These are phyloP conservation scores for Polyodon spathula DNA, from an alignment of 2,113 vertebrate species.

Conservation along the genomic window DNA sequence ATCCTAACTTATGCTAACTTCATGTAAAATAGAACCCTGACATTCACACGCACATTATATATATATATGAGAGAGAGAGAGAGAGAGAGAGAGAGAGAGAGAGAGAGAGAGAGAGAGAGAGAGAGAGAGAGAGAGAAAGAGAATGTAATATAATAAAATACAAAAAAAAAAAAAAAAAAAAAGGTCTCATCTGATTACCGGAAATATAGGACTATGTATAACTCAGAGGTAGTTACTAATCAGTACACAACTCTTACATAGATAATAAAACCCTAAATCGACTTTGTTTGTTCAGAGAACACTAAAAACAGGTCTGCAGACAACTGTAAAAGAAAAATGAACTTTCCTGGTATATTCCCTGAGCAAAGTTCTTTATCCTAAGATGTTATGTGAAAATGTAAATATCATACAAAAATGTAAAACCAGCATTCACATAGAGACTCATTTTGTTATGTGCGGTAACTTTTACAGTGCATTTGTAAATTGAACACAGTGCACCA, in stretches of 20 bases:
- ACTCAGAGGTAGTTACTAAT: slow-evolving; percentile 96
- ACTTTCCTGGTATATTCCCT: slow-evolving; percentile 90
- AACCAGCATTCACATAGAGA: slow-evolving; percentile 18
- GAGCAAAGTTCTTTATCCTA: slow-evolving; percentile 98
- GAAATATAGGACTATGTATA: slow-evolving; percentile 60
- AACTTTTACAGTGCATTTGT: slow-evolving; percentile 50
- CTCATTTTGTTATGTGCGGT: slow-evolving; percentile 57
- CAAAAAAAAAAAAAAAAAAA: slow-evolving; percentile 53
- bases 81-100: too few species aligned
- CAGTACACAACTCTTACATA: slow-evolving; percentile 70
- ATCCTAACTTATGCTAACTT: slow-evolving; percentile 53
- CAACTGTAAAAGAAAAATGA: slow-evolving; percentile 74
- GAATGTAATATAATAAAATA: too few species aligned
- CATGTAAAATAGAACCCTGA: slow-evolving; percentile 39
- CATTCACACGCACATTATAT: slow-evolving; percentile 56
- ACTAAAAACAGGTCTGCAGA: slow-evolving; percentile 53
- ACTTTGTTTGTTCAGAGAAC: slow-evolving; percentile 64
- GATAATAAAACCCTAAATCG: slow-evolving; percentile 58
- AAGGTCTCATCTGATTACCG: slow-evolving; percentile 50
- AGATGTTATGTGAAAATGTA: slow-evolving; percentile 75
- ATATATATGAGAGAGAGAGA: too few species aligned
- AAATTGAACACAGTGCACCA: slow-evolving; percentile 53
- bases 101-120: too few species aligned
- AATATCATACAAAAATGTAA: slow-evolving; percentile 36
- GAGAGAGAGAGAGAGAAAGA: too few species aligned